Conservation (phyloP, 2,888 invertebrate species). For the Fragum fragum region DNA sequence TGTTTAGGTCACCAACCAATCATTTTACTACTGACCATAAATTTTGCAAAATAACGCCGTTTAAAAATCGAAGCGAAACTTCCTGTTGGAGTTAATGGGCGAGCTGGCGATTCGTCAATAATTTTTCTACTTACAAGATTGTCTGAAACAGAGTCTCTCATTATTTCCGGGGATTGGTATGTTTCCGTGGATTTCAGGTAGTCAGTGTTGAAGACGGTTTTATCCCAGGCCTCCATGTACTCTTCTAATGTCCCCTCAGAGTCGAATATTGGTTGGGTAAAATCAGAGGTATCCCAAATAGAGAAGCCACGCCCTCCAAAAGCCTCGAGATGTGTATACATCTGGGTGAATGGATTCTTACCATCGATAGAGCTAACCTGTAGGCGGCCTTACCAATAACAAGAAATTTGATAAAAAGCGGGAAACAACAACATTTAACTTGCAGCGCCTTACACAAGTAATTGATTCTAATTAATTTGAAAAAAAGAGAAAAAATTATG, state of each 20-base stretch:
- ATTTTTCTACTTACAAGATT: no score
- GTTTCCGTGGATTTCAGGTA: slow-evolving; percentile 46
- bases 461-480: no score
- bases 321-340: slow-evolving; percentile 48
- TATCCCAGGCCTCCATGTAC: slow-evolving; percentile 56
- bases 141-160: slow-evolving; percentile 67
- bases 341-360: slow-evolving; percentile 45
- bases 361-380: slow-evolving; percentile 65
- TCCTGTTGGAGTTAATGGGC: no score
- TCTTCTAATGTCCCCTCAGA: slow-evolving; percentile 69
- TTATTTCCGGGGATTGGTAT: slow-evolving; percentile 67
- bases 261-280: slow-evolving; percentile 63
- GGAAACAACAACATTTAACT: no score
- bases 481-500: no score
- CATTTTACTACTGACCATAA: no score
- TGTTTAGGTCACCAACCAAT: no score
- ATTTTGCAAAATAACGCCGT: no score
- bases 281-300: slow-evolving; percentile 67
- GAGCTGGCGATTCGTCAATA: no score
- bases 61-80: no score
- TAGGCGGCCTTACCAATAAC: slow-evolving; percentile 64
- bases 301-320: slow-evolving; percentile 75
- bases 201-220: slow-evolving; percentile 70
- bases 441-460: no score
- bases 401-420: no score